These are phyloP conservation scores for Bovichtus diacanthus DNA, from an alignment of 2,797 vertebrate species.

Conservation along the genomic window DNA sequence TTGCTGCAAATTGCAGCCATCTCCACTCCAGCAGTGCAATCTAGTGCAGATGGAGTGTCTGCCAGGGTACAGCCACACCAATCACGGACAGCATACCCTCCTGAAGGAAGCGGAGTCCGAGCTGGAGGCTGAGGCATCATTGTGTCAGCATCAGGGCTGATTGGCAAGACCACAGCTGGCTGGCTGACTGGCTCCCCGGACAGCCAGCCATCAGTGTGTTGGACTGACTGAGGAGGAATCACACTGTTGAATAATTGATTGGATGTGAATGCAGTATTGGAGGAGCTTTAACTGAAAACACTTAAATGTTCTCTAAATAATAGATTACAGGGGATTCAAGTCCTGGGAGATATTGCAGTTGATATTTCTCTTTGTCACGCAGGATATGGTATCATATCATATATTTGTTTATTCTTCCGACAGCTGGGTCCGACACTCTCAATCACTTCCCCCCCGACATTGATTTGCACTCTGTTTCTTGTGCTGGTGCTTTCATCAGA, in stretches of 20 bases:
- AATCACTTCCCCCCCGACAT: conserved; percentile 32
- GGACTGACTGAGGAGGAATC: conserved; percentile 71
- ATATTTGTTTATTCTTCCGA: conserved; percentile 48
- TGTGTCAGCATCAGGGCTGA: conserved; percentile 62
- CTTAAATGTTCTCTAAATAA: conserved; percentile 81
- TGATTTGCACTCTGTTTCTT: conserved; percentile 15
- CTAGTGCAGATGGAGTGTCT: conserved; percentile 75
- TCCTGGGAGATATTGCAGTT: conserved; percentile 69
- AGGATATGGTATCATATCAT: conserved; percentile 57
- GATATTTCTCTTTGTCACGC: conserved; percentile 73
- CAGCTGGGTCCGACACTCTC: conserved; percentile 42
- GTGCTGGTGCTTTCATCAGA: conserved; percentile 22
- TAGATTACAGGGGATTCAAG: conserved; percentile 72
- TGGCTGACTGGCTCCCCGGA: conserved; percentile 58
- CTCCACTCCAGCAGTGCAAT: conserved; percentile 76
- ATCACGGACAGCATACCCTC: conserved; percentile 59
- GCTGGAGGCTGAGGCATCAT: conserved; percentile 53
- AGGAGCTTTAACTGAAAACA: conserved; percentile 83
- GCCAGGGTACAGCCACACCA: conserved; percentile 67
- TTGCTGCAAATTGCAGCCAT: conserved; percentile 81
- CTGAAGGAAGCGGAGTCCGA: conserved; percentile 57
- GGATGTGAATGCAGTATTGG: conserved; percentile 78
- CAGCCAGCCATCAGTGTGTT: conserved; percentile 60
- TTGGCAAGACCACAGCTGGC: conserved; percentile 68
- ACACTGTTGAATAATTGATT: conserved; percentile 81